These are phyloP conservation scores for Ochotona curzoniae DNA, from an alignment of 2,113 vertebrate species.

Conservation along the genomic window DNA sequence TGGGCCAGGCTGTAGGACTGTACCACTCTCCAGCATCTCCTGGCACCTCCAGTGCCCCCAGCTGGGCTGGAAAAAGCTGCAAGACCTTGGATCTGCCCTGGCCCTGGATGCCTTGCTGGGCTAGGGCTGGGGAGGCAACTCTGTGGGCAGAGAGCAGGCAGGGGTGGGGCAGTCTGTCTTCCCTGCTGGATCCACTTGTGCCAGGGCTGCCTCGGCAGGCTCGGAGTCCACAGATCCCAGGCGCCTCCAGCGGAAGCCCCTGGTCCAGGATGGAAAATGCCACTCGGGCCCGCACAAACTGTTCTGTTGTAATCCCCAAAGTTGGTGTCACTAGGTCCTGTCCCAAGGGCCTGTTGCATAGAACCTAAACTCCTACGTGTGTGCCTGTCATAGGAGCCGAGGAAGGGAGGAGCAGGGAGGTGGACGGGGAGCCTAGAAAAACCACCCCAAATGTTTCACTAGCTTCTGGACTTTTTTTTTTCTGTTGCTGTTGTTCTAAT, in stretches of 20 bases:
- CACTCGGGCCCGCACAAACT: constrained; percentile 88
- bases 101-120: constrained; percentile 26
- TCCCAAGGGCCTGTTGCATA: constrained; percentile 83
- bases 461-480: constrained; percentile 80
- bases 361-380: constrained; percentile 85
- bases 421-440: constrained; percentile 54
- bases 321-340: constrained; percentile 84
- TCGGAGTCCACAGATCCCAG: constrained; percentile 81
- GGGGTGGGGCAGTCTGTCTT: constrained; percentile 78
- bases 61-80: constrained; percentile 70
- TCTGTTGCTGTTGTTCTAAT: constrained; percentile 63
- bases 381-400: constrained; percentile 80
- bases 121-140: constrained; percentile 46
- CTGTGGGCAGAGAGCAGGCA: constrained; percentile 80
- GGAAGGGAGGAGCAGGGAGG: not conserved
- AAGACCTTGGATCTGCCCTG: constrained; percentile 47
- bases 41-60: not conserved
- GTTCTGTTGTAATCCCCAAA: constrained; percentile 89
- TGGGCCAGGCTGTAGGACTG: not conserved
- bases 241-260: constrained; percentile 86
- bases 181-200: constrained; percentile 80
- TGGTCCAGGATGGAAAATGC: constrained; percentile 89
- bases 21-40: not conserved
- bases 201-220: constrained; percentile 50
- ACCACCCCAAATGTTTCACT: constrained; percentile 86